These are phyloP conservation scores for Hippocampus zosterae DNA, from an alignment of 2,113 vertebrate genomes.

Conservation along the genomic window DNA sequence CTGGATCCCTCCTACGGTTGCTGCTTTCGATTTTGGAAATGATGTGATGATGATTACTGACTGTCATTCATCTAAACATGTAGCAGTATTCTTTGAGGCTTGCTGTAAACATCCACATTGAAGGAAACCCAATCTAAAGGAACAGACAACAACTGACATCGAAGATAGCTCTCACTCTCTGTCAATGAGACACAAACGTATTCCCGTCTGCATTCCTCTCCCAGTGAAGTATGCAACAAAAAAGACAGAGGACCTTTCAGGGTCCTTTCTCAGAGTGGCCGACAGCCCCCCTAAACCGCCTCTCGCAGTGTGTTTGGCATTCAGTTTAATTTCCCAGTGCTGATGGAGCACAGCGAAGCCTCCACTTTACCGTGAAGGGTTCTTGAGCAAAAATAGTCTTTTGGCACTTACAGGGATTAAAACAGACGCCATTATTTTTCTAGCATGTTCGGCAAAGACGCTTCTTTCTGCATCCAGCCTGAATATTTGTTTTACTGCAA, in stretches of 20 bases:
- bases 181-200: not conserved
- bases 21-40: not conserved
- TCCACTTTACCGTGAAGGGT: slow-evolving; percentile 35
- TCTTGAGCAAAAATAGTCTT: slow-evolving; percentile 35
- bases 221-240: slow-evolving; percentile 8
- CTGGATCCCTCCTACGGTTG: not conserved
- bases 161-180: not conserved
- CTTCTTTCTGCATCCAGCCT: not conserved
- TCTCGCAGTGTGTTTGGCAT: slow-evolving; percentile 33
- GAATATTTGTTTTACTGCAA: slow-evolving; percentile 6
- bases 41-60: slow-evolving; percentile 7
- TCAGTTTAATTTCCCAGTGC: slow-evolving; percentile 21
- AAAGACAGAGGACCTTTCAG: slow-evolving; percentile 28
- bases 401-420: slow-evolving; percentile 24
- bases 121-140: slow-evolving; percentile 22
- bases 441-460: slow-evolving; percentile 14
- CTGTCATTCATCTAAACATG: slow-evolving; percentile 11
- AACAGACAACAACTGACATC: slow-evolving; percentile 39
- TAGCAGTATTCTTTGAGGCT: slow-evolving; percentile 21
- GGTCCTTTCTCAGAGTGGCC: slow-evolving; percentile 25
- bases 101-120: slow-evolving; percentile 27
- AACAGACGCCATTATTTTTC: slow-evolving; percentile 24
- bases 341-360: slow-evolving; percentile 11
- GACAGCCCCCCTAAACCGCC: slow-evolving; percentile 13
- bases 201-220: slow-evolving; percentile 8